Base-by-base conservation (phyloP, 2,797 vertebrate genomes). In the Triplophysa bombifrons region DNA sequence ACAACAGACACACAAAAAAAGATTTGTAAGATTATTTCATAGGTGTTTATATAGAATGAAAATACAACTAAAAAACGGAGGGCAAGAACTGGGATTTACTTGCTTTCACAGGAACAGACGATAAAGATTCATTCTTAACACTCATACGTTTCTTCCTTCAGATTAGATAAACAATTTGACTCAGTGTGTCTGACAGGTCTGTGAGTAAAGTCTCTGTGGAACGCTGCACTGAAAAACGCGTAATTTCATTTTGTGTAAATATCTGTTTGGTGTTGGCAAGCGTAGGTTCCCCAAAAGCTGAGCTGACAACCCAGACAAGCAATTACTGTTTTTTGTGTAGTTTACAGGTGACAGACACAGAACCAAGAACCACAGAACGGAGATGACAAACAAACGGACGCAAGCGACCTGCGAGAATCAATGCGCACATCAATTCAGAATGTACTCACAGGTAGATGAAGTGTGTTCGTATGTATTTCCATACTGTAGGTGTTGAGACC, bases 191-290 rank as follows among this genome's bases (percentile, higher is more conserved):
- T 86, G 86, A 86, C 87, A 82, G 76, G 68, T 83, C 80, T 68
- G 63, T 71, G 76, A 82, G 84, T 82, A 81, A 83, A 64, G 73
- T 86, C 58, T 83, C 78, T 77, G 71, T 46, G 63, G 30, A 65
- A 64, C 25, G 2, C 13, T 78, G 75, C 34, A 56, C 81, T 85
- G 76, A 86, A 84, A 85, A 78, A 79, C 65, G 67, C 67, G 85
- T 84, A 83, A 88, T 88, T 90, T 84, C 64, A 84, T 84, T 88
- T 82, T 81, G 83, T 84, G 86, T 87, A 88, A 88, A 88, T 88
- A 87, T 90, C 84, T 78, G 86, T 87, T 90, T 85, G 85, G 51
- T 88, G 81, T 86, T 76, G 7, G 77, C 17, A 74, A 78, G 80
- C 60, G 61, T 81, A 83, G 83, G 79, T 78, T 69, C 81, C 56